phyloP scores from a whole-genome alignment of 2,888 invertebrate species.

The Tricholauxania praeusta region DNA sequence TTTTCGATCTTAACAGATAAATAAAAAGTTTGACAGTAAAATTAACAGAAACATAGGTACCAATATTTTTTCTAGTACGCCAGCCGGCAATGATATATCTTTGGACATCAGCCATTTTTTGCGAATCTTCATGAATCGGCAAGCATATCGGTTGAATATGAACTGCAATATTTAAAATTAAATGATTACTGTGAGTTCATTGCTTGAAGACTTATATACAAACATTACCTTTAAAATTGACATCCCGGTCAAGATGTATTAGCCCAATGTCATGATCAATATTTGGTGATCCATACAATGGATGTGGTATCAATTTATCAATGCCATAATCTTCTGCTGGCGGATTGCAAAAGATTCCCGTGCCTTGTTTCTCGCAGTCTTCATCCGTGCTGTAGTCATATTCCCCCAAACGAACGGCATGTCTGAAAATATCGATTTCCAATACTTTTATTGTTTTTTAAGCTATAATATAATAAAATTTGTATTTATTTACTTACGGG shows the following conservation, averaged over 20 bases:
- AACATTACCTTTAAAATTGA: slow-evolving; percentile 52
- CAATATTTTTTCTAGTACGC: slow-evolving; percentile 56
- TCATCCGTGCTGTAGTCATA: slow-evolving; percentile 56
- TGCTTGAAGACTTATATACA: background rate
- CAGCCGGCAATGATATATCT: slow-evolving; percentile 58
- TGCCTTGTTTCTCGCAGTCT: slow-evolving; percentile 59
- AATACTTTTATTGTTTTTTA: background rate
- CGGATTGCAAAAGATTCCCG: slow-evolving; percentile 56
- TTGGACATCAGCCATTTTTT: slow-evolving; percentile 33
- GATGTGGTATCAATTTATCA: slow-evolving; percentile 68
- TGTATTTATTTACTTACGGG: slow-evolving; percentile 51
- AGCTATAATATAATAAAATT: background rate
- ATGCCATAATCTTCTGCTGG: slow-evolving; percentile 65
- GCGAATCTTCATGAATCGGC: slow-evolving; percentile 52
- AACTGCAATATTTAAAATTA: slow-evolving; percentile 23
- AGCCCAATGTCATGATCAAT: slow-evolving; percentile 73
- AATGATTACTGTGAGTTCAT: background rate
- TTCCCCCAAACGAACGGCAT: slow-evolving; percentile 67
- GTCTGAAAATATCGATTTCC: slow-evolving; percentile 46
- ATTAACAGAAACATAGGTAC: slow-evolving; percentile 23
- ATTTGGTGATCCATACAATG: slow-evolving; percentile 66
- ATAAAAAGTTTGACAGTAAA: background rate
- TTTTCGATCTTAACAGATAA: background rate
- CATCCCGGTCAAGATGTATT: slow-evolving; percentile 65
- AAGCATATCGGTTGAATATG: slow-evolving; percentile 61